Base-by-base conservation (phyloP, 2,888 invertebrate genomes). In the Amphipoea lucens region DNA sequence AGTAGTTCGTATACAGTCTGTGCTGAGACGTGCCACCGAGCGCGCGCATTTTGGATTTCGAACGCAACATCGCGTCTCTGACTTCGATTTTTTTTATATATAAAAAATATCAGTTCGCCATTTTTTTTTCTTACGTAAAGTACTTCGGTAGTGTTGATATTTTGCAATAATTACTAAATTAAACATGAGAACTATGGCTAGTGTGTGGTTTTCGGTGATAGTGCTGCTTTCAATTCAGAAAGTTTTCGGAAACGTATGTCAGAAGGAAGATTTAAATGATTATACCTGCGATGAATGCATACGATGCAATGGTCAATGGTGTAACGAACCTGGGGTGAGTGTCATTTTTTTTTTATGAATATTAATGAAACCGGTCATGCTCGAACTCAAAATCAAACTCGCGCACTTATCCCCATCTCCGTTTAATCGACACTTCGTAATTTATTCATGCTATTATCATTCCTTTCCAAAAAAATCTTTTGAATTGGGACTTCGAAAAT, bases 271-370 rank as follows among this genome's bases (percentile, higher is more conserved):
- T 57, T 78, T 86, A 42, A 81, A 84, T 9, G 86, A 66, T 45
- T 68, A 81, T 77, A 93, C 87, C 84, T 96, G 96, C 92, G 91
- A 96, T 87, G 93, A 94, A 84, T 97, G 96, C 90, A 92, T 96
- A 82, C 91, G 94, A 90, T 94, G 94, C 83, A 95, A 94, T 72
- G 93, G 92, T 57, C 76, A 87, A 63, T 96, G 96, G 96, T 96
- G 96, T 90, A 94, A 90, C 36, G 87, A 92, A 78, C 90, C 87
- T 7, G 84, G 84, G 89, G 95, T 95, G 89, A 91, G 92, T 91
- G 71, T 78, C 62, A 76, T 83, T 82, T 80, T 87, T 82, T 81
- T 80, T 70, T 42, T 68, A 73, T 74, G 66, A 60, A 82, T 81
- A 12, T 70, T 48, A 75, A 65, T n/a, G 6, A 60, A 85, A 82